Evolutionary conservation across 2,888 invertebrate genomes (phyloP), one percentile per base, ranked within the genome.

Genomic region (Calliopum simillimum): DNA sequence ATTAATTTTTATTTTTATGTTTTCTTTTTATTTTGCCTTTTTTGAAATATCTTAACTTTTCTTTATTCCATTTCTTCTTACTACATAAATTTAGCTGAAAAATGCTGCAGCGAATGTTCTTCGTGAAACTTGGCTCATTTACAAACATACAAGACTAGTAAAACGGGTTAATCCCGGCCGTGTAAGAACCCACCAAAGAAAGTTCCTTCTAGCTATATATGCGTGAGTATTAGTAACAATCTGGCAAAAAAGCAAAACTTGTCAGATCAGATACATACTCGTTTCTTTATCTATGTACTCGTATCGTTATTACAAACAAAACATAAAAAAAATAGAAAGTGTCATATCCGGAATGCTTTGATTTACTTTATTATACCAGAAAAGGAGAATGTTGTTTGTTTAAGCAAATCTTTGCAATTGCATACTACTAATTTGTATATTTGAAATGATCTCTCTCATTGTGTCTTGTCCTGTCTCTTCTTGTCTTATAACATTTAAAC

Each of bases 81-180:
- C 75, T 73, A 73, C 79, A 77, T 78, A 75, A 73, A 77, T 89
- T 78, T 90, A 99, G 97, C 90, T 99, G 88, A 99, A 99, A 92
- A 99, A 99, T 89, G 97, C 98, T 79, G 99, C 99, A 78, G 99
- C 99, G 76, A 99, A 99, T 88, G 99, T 99, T 80, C 90, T 99
- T 79, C 91, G 99, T 80, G 99, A 99, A 89, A 99, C 99, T 80
- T 99, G 99, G 99, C 92, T 99, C 86, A 99, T 99, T 87, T 99
- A 99, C 89, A 99, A 99, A 89, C 96, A 99, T 88, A 99, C 99
- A 82, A 94, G 98, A 87, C 92, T 99, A 83, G 98, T 97, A 84
- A 98, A 98, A 89, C 92, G 98, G 86, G 97, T 99, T 73, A 97
- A 98, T 88, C 94, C 96, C 73, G 94, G 96, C 80, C 92, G 96